Evolutionary conservation across 2,797 vertebrate genomes (phyloP), one percentile per base, ranked within the genome.

Genomic region (Tolypeutes matacus): DNA sequence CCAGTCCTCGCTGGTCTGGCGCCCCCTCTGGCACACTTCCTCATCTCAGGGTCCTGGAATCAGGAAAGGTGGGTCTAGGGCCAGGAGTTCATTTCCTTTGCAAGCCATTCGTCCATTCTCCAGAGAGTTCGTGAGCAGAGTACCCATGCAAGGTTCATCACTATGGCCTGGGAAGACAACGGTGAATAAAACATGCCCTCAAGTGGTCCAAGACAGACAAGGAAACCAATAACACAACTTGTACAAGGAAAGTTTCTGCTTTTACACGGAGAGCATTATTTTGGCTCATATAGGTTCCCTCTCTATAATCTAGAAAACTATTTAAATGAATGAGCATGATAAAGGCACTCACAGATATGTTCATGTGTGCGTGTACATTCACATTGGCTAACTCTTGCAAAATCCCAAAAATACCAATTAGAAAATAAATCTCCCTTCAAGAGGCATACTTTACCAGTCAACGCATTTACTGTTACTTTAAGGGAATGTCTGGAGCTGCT

Each of bases 381-480:
- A 64, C 39, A 36, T 89, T 73, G 89, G 36, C 34, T 69, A 12
- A 78, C 69, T 72, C 72, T 92, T 56, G 62, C 51, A 78, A 88
- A 49, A 84, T 49, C 67, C 70, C 92, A 36, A 84, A 91, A 83
- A 29, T 46, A 88, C 78, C 31, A 73, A 25, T 67, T 25, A 89
- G 60, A 94, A 92, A 89, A 73, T 46, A 62, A 89, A 96, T 95
- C 91, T 89, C 93, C 93, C 85, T 95, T 96, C 58, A n/a, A 82
- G 39, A 89, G 91, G 92, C 62, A 88, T 69, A 20, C 94, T 73
- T 89, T 17, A 53, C 49, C 58, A 34, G 88, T 92, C 39, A 93
- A 21, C 14, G 25, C 4, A 23, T 58, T 78, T 36, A 75, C 96
- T 95, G 95, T 86, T 62, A 60, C 94, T 98, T 97, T 97, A 97